Evolutionary conservation across 2,113 vertebrate species (phyloP).

Genomic region (Enhydra lutris): DNA sequence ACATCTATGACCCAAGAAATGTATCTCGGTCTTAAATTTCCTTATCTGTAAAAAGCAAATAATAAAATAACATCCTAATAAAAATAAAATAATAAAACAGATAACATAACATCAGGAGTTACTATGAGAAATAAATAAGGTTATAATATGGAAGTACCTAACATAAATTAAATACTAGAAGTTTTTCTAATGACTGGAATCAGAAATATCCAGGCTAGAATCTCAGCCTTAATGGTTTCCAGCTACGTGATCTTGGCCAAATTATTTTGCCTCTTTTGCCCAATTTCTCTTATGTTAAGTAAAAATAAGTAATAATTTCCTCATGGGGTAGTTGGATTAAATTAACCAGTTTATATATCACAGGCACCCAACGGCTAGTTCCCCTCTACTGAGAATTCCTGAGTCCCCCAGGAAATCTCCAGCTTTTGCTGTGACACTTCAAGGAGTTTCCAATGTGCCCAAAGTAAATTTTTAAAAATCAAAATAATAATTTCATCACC

Average conservation of each 20-base stretch:
- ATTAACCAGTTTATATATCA: not conserved
- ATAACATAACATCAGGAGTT: not conserved
- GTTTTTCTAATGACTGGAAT: not conserved
- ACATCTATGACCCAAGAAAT: not conserved
- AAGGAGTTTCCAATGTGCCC: not conserved
- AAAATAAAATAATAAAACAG: not conserved
- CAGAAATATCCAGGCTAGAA: not conserved
- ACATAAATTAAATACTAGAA: not conserved
- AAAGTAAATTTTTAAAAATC: not conserved
- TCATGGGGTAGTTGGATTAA: not conserved
- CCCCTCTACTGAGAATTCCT: not conserved
- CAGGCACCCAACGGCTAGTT: not conserved
- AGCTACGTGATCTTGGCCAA: not conserved
- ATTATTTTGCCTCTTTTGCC: not conserved
- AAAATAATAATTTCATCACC: not conserved
- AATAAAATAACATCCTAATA: not conserved
- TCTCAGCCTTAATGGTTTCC: not conserved
- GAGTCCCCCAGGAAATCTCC: not conserved
- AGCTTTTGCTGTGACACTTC: not conserved
- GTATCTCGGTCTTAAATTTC: not conserved
- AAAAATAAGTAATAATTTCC: not conserved
- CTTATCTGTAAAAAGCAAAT: conserved; percentile 4
- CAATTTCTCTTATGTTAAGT: not conserved
- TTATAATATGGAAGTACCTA: not conserved
- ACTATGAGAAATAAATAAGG: not conserved